Conservation (phyloP, 2,797 vertebrate species). For the Macroramphosus scolopax region DNA sequence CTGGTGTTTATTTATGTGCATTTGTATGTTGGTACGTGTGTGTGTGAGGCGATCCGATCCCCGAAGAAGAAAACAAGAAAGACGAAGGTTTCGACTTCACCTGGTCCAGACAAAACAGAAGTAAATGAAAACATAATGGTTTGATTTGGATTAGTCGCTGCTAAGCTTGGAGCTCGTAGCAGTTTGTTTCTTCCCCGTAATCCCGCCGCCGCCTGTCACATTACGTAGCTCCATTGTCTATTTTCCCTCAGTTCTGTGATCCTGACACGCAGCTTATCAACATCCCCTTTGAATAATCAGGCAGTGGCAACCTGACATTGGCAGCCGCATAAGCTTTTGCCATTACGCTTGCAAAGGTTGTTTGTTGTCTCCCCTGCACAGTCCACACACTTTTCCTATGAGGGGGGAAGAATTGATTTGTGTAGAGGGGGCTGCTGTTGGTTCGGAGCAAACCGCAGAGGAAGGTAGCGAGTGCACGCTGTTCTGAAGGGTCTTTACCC, state of each 20-base stretch:
- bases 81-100: conserved; percentile 35
- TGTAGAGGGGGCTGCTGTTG: conserved; percentile 42
- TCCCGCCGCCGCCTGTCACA: conserved; percentile 45
- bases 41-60: conserved; percentile 23
- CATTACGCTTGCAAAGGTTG: conserved; percentile 46
- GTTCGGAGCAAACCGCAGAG: conserved; percentile 24
- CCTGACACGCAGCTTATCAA: conserved; percentile 52
- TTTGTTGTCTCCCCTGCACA: conserved; percentile 53
- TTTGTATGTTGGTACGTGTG: conserved; percentile 20
- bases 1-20: conserved; percentile 25
- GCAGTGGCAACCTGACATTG: conserved; percentile 57
- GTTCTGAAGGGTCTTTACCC: conserved; percentile 18
- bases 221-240: conserved; percentile 57
- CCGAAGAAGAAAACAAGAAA: conserved; percentile 14
- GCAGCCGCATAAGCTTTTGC: conserved; percentile 56
- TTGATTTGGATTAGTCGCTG: conserved; percentile 56
- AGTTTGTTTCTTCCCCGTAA: conserved; percentile 52
- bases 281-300: conserved; percentile 57
- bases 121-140: conserved; percentile 39
- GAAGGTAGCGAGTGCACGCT: conserved; percentile 23
- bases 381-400: conserved; percentile 32
- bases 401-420: conserved; percentile 52
- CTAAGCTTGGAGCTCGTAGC: conserved; percentile 47
- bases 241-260: conserved; percentile 32
- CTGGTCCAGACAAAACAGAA: conserved; percentile 33